phyloP scores from a whole-genome alignment of 2,888 invertebrate genomes.

The Epiblema foenella region DNA sequence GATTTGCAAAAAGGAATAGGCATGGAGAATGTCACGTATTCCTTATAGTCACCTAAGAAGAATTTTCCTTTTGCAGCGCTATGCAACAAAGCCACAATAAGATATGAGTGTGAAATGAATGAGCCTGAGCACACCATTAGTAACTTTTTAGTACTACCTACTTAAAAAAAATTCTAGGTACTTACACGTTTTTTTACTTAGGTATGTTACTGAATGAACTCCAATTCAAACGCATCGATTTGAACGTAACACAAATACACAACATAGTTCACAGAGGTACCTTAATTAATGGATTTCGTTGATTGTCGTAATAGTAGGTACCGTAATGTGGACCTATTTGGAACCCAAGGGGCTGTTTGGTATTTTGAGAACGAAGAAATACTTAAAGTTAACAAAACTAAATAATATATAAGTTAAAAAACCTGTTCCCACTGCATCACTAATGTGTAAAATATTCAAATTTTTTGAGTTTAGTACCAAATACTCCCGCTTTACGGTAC shows the following conservation, averaged over 20 bases:
- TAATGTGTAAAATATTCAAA: too few relatives aligned
- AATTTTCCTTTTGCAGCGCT: constrained; percentile 13
- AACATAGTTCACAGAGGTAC: neutral
- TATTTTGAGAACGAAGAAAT: too few relatives aligned
- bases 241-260: neutral
- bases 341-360: too few relatives aligned
- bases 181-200: neutral
- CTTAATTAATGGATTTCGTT: too few relatives aligned
- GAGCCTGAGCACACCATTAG: too few relatives aligned
- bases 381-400: too few relatives aligned
- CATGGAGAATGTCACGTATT: constrained; percentile 17
- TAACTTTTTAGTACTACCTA: too few relatives aligned
- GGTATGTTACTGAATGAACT: neutral
- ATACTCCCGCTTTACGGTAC: too few relatives aligned
- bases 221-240: neutral
- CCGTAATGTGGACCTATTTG: too few relatives aligned
- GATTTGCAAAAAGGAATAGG: constrained; percentile 22
- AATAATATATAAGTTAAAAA: too few relatives aligned
- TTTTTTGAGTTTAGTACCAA: neutral
- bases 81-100: neutral
- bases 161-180: neutral
- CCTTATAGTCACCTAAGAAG: constrained; percentile 16
- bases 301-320: too few relatives aligned
- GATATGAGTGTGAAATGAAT: neutral
- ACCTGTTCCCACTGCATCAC: too few relatives aligned